Evolutionary conservation across 2,797 vertebrate species (phyloP), one percentile per base, ranked within the genome.

Genomic region (Neostethus bicornis): DNA sequence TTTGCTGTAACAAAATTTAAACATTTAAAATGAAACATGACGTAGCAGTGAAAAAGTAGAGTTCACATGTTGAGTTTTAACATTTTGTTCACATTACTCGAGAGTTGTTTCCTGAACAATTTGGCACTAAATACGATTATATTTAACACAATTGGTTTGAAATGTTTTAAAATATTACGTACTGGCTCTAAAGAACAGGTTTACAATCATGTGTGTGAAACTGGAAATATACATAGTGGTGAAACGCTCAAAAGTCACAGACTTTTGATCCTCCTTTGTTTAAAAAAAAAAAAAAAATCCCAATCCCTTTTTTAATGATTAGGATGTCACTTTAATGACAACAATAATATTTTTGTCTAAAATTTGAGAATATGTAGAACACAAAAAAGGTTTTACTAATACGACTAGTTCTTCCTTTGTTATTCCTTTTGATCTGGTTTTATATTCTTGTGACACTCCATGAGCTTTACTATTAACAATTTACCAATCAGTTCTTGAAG

Each of bases 151-250:
- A 25, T 44, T 52, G 4, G 46, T 20, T 29, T 13, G 13, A 66
- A 63, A 25, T 35, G 56, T n/a, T n/a, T n/a, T n/a, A n/a, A n/a
- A n/a, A n/a, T n/a, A n/a, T n/a, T n/a, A n/a, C n/a, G n/a, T n/a
- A n/a, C 48, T 67, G 69, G 57, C n/a, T 16, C 52, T 62, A 51
- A n/a, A 49, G 56, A 39, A 63, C 26, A 69, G 55, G 44, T 31
- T 61, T 62, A 81, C 61, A 82, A 79, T 80, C 73, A 43, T 58
- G 26, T 46, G 54, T 53, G 61, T 75, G 57, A 77, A 79, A 77
- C 64, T 76, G 56, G 45, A 70, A 73, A 47, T 70, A 58, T 54
- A 73, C 49, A 69, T 25, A 25, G 49, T 21, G 14, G 54, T 52
- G 57, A 60, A 71, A 72, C 60, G 65, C 38, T 20, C 43, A 76